Evolutionary conservation across 2,888 invertebrate species (phyloP), one percentile per base, ranked within the genome.

Genomic region (Amblyteles armatorius): DNA sequence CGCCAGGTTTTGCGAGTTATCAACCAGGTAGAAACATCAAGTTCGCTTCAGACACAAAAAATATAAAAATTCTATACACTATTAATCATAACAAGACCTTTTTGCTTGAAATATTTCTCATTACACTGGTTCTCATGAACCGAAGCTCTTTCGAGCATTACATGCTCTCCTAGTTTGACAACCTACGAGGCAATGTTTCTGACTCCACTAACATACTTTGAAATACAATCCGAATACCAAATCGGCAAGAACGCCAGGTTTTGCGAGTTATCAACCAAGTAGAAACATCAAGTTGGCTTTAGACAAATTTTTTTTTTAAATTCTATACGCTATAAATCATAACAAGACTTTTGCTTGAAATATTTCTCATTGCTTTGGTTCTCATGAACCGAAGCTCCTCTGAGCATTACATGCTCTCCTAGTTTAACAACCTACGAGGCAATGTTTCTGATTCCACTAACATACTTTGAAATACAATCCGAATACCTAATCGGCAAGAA

Each of bases 71-170:
- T 3, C 19, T 9, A 3, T 9, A 22, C 11, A 2, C 57, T n/a
- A 19, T 13, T 22, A 36, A 36, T 65, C 55, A 60, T 68, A 63
- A 76, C 68, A 50, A 60, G 19, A 68, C 19, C n/a, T n/a, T n/a
- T n/a, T n/a, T n/a, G n/a, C n/a, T n/a, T n/a, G n/a, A n/a, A n/a
- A n/a, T n/a, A n/a, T n/a, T n/a, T n/a, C n/a, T n/a, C n/a, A n/a
- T n/a, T n/a, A n/a, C n/a, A n/a, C n/a, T n/a, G n/a, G n/a, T n/a
- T n/a, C n/a, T n/a, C n/a, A n/a, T n/a, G n/a, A n/a, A n/a, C n/a
- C n/a, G n/a, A n/a, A n/a, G n/a, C n/a, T n/a, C n/a, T n/a, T n/a
- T n/a, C n/a, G n/a, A n/a, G n/a, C n/a, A n/a, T n/a, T n/a, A n/a
- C n/a, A n/a, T n/a, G n/a, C n/a, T n/a, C n/a, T n/a, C n/a, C n/a